These are phyloP conservation scores for Myzus persicae DNA, from an alignment of 1,140 invertebrate genomes.

Conservation along the genomic window DNA sequence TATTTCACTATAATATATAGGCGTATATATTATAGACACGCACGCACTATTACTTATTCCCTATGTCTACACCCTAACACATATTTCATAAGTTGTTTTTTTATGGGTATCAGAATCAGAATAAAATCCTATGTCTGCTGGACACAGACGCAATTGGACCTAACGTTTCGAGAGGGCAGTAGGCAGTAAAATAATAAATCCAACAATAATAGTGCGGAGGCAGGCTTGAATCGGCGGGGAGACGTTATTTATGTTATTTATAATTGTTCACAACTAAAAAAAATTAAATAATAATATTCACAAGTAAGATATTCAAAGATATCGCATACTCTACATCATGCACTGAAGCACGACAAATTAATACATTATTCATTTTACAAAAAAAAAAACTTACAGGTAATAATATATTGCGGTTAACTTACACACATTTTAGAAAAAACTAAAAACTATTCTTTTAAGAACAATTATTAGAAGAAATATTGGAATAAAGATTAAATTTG, in stretches of 20 bases:
- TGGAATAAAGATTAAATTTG: too few species aligned
- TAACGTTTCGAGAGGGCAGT: not conserved
- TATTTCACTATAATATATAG: not conserved
- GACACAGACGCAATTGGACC: not conserved
- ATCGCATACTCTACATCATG: too few species aligned
- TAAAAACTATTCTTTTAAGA: too few species aligned
- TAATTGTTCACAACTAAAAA: not conserved
- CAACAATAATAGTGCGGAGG: not conserved
- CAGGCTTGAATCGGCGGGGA: not conserved
- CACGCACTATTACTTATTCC: not conserved
- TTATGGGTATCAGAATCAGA: not conserved
- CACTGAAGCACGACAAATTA: not conserved
- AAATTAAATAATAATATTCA: not conserved
- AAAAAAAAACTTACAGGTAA: too few species aligned
- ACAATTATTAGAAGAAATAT: too few species aligned
- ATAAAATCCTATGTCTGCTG: not conserved
- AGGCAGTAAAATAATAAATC: not conserved
- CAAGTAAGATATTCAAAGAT: too few species aligned
- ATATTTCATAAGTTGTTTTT: conserved; percentile 3
- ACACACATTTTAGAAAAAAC: too few species aligned
- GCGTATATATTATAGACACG: not conserved
- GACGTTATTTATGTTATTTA: not conserved
- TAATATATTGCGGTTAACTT: too few species aligned
- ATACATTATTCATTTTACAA: not conserved
- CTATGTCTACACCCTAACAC: not conserved